These are phyloP conservation scores for Phasianus colchicus DNA, from an alignment of 2,113 vertebrate genomes.

Conservation along the genomic window DNA sequence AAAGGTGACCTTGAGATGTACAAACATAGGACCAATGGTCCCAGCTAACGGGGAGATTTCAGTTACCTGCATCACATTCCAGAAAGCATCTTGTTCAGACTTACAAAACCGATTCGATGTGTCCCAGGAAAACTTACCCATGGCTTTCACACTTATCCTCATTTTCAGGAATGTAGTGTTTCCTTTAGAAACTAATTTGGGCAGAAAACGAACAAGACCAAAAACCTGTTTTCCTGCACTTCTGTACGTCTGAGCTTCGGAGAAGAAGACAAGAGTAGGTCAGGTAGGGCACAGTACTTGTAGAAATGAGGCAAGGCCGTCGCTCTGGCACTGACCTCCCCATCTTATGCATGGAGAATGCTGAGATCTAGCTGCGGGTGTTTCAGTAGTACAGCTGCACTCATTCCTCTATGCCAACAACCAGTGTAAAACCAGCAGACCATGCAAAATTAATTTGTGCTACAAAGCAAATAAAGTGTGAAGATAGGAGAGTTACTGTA, in stretches of 20 bases:
- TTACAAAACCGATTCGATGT: neutral
- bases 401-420: neutral
- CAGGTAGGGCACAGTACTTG: neutral
- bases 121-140: neutral
- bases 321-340: neutral
- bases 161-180: fast-evolving
- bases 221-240: fast-evolving
- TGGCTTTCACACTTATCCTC: fast-evolving
- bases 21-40: neutral
- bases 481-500: neutral
- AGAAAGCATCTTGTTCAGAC: neutral
- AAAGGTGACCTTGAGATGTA: neutral
- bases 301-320: neutral
- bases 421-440: neutral
- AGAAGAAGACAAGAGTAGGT: neutral
- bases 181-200: neutral
- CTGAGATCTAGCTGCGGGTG: fast-evolving
- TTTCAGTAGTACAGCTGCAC: neutral
- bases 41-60: neutral
- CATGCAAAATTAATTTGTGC: neutral
- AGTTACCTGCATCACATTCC: neutral
- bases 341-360: fast-evolving
- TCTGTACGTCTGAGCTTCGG: neutral
- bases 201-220: too few species aligned
- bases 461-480: neutral